Evolutionary conservation across 2,113 vertebrate species (phyloP).

Genomic region (Charina bottae): DNA sequence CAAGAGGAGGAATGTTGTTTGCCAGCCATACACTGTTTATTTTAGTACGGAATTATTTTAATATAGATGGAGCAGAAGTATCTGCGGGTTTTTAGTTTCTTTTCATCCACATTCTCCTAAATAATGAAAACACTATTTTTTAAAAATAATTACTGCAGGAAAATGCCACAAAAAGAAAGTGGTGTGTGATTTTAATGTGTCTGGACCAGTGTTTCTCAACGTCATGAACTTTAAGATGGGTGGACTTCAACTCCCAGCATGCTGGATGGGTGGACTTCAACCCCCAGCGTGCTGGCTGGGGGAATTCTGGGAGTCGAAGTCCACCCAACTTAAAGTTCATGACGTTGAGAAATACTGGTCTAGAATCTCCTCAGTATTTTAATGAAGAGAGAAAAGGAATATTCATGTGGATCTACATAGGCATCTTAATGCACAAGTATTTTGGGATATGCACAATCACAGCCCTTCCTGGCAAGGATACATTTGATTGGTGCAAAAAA

Average conservation of each 20-base stretch:
- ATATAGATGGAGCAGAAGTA: conserved; percentile 6
- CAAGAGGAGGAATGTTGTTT: background rate
- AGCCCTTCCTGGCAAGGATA: background rate
- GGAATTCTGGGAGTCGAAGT: no score
- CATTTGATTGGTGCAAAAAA: background rate
- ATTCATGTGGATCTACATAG: background rate
- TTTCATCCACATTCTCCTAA: background rate
- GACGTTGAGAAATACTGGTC: no score
- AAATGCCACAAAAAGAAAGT: background rate
- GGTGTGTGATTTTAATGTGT: background rate
- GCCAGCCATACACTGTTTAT: background rate
- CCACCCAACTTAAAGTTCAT: no score
- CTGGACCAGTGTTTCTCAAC: background rate
- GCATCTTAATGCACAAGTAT: background rate
- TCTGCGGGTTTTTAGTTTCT: background rate
- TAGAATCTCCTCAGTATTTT: background rate
- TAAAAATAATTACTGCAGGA: background rate
- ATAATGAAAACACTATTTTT: background rate
- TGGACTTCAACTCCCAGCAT: no score
- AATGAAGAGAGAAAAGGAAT: background rate
- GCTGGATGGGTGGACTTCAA: no score
- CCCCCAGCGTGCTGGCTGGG: no score
- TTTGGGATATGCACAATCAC: background rate
- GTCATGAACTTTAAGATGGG: no score
- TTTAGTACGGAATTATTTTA: conserved; percentile 11